Percentiles rank a stretch among this genome's conserved stretches.
Conservation (phyloP, 2,888 invertebrate species). For the Pilophorus perplexus region DNA sequence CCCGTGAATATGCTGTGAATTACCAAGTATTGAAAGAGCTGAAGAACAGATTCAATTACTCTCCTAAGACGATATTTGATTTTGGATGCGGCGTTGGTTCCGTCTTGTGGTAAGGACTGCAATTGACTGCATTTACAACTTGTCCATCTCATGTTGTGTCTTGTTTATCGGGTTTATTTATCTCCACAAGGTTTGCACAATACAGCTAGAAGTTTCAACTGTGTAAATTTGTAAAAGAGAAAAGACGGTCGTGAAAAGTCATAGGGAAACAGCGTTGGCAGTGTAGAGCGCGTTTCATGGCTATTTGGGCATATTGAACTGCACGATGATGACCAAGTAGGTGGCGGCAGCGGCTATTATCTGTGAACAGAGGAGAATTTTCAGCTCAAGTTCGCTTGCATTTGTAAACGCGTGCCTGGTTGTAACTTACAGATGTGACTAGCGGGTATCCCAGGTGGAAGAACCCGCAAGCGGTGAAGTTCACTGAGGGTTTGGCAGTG, state of each 20-base stretch:
- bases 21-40: constrained; percentile 73
- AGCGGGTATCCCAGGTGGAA: constrained; percentile 18
- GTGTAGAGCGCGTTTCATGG: no score
- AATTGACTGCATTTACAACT: no score
- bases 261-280: no score
- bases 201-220: no score
- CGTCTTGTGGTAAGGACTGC: constrained; percentile 65
- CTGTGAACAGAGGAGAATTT: not conserved
- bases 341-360: constrained; percentile 17
- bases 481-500: constrained; percentile 9
- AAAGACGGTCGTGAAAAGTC: no score
- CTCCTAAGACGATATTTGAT: constrained; percentile 78
- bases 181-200: no score
- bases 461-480: constrained; percentile 24
- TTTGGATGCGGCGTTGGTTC: constrained; percentile 90
- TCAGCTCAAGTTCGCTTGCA: no score
- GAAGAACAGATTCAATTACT: constrained; percentile 60
- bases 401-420: no score
- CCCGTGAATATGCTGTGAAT: constrained; percentile 73
- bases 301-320: constrained; percentile 2
- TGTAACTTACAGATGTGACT: constrained; percentile 12
- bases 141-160: no score
- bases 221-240: no score
- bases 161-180: constrained; percentile 8
- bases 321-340: constrained; percentile 1